Evolutionary conservation across 2,797 vertebrate species (phyloP), one percentile per base, ranked within the genome.

Genomic region (Sparidentex hasta): DNA sequence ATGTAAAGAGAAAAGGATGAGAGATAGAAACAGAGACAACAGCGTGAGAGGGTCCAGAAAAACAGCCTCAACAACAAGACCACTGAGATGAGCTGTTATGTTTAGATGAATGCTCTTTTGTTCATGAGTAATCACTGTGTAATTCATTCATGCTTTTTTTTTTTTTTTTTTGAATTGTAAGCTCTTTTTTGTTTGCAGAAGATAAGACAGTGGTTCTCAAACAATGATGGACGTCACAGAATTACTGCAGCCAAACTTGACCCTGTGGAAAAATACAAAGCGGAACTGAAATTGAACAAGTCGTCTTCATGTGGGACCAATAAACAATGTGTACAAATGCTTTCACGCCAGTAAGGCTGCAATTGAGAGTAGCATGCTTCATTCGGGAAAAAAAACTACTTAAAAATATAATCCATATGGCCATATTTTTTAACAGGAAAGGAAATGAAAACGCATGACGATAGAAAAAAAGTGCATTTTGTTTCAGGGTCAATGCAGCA

Each of bases 291-390:
- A 44, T 52, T 66, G 20, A 78, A 81, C 64, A 67, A 80, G 66
- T 52, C 0, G 2, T 33, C n/a, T 59, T 65, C 72, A 79, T 50
- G 56, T 65, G 73, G 69, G 58, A 80, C 23, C 63, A 68, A 81
- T 81, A 81, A 76, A 78, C 27, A 84, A 71, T 38, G 38, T 38
- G 38, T 9, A 65, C 48, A 63, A 52, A 27, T 17, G 48, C 29
- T 64, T 61, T 64, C 71, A 76, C 23, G 2, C 56, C 59, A 27
- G 16, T 29, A 43, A 29, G 38, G 33, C n/a, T 51, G 1, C 52
- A 46, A 61, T 14, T 1, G 12, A 29, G 5, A 17, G 27, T 54
- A 56, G 47, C 7, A 33, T 20, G 18, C 18, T 54, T 77, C n/a
- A 5, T 21, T 59, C 18, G 52, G 25, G 9, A 48, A 54, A 63